Base-by-base conservation (phyloP, 2,797 vertebrate genomes). In the Margarornis squamiger region DNA sequence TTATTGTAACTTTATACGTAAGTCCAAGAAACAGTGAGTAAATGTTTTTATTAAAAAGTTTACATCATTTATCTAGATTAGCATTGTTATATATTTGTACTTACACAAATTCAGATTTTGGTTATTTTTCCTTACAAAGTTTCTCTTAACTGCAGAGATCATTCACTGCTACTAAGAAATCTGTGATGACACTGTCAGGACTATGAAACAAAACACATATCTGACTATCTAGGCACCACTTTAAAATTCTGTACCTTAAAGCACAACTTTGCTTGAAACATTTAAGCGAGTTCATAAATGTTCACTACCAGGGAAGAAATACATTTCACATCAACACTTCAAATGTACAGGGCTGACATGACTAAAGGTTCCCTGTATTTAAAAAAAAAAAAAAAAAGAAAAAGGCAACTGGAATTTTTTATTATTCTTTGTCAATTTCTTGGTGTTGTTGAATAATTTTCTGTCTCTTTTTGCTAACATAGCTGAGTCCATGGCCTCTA, bases 11-110 rank as follows among this genome's bases (percentile, higher is more conserved):
- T 74, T 70, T 29, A 52, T n/a, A 39, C 32, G 10, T 48, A 70
- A 80, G 38, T 29, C 34, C 43, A 73, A 86, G 62, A 90, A 93
- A 83, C 5, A 51, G 61, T 61, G 29, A 8, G 10, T 70, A 93
- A 86, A 78, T 22, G 12, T 72, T 95, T 95, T 93, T 93, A 92
- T 92, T 96, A 23, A 92, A 71, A 29, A 67, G 10, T 73, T 86
- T 62, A 52, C 20, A 75, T 59, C 2, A 54, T 92, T 94, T 55
- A 39, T 71, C 39, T 84, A 63, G 59, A 81, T 88, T 55, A 88
- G 4, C 27, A 29, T 12, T 67, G 34, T 57, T 91, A n/a, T 8
- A 39, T 74, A 54, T 49, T 84, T 81, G 36, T 45, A 75, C n/a
- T 70, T 70, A 52, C 14, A 55, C 17, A 48, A 61, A 73, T 45